A percentile compares a stretch with the other conserved stretches of the same genome.
Conservation (phyloP, 2,797 vertebrate species). For the Loris lydekkerianus region DNA sequence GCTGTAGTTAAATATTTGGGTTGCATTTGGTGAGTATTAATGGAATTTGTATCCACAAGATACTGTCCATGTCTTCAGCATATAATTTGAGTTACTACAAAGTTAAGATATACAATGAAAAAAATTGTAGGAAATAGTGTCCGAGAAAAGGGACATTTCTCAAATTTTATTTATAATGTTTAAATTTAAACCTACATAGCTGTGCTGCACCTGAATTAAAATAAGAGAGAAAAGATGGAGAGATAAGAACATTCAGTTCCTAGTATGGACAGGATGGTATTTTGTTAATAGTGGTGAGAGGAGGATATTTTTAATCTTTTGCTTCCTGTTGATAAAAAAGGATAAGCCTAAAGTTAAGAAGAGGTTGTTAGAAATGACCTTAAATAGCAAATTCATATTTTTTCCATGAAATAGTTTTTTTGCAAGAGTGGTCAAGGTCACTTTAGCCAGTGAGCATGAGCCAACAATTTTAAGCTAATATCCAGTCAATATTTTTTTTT, state of each 20-base stretch:
- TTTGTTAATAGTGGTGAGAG: not conserved
- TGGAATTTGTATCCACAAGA: not conserved
- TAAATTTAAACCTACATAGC: not conserved
- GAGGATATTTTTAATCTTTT: not conserved
- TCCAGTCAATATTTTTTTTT: not conserved
- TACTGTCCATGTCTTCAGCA: not conserved
- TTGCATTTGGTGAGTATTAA: not conserved
- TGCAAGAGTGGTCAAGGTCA: not conserved
- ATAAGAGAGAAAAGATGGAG: not conserved
- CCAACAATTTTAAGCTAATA: not conserved
- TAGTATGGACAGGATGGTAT: not conserved
- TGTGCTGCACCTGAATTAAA: not conserved
- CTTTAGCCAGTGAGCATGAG: not conserved
- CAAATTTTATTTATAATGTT: not conserved
- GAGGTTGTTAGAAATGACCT: not conserved
- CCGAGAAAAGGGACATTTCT: not conserved
- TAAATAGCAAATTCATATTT: not conserved
- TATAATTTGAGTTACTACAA: not conserved
- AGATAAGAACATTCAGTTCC: not conserved
- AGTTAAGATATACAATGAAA: not conserved
- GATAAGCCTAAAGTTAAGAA: not conserved
- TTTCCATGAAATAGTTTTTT: not conserved
- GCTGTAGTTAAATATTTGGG: not conserved
- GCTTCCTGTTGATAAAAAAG: not conserved
- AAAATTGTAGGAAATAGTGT: not conserved